Base-by-base conservation (phyloP, 2,888 invertebrate genomes). In the Noctuana brunneofusca region DNA sequence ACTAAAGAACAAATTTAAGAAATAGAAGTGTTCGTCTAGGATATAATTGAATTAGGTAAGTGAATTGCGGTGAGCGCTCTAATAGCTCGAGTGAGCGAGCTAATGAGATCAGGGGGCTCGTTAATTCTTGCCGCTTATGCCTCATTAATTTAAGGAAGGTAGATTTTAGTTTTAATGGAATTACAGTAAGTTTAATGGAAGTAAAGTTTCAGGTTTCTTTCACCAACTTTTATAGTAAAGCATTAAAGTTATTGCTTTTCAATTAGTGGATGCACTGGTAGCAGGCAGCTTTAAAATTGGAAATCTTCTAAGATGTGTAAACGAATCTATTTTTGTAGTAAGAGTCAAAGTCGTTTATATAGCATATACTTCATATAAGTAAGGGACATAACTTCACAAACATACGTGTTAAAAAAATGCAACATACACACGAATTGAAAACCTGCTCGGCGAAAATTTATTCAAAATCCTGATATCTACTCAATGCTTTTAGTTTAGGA, bases 31-130 rank as follows among this genome's bases (percentile, higher is more conserved):
- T 38, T 38, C 14, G 22, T 27, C 14, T 52, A 66, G 75, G 78
- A 77, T 79, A 78, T 79, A 79, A 80, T 81, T 79, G 73, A 68
- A 72, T 71, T 74, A 66, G 71, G 71, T 71, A 70, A 71, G 73
- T 67, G 76, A 74, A 78, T 79, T 75, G 69, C 66, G 69, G 70
- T 64, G 64, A 63, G 64, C 41, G 65, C 66, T 67, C 75, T 80
- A 79, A 82, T 81, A 75, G 75, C 73, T 75, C 72, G 77, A 77
- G 76, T 74, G 77, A 79, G 76, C 75, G 69, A 69, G 75, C 75
- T 86, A 85, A 86, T 83, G 79, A 80, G 78, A 82, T 84, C 76
- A 78, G 76, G 79, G 70, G 81, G 81, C 78, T 83, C 78, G 76
- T 83, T 84, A 81, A 83, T 78, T 81, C 71, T 67, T 71, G 74